Percentiles rank a stretch among this genome's conserved stretches.
phyloP scores from a whole-genome alignment of 2,113 vertebrate genomes.

The Garra rufa region DNA sequence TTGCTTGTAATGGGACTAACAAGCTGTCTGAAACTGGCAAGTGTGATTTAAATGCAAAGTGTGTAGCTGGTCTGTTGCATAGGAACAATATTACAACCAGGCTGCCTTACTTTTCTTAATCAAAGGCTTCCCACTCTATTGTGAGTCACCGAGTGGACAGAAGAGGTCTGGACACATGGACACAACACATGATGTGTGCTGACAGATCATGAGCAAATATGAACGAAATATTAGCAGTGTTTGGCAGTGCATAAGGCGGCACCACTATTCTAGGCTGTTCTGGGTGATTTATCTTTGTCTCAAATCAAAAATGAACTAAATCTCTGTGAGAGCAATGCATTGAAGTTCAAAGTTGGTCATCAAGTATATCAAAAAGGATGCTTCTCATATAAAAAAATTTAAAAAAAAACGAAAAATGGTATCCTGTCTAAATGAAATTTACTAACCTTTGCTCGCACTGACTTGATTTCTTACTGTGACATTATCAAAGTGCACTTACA shows the following conservation, averaged over 20 bases:
- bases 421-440: too few species aligned
- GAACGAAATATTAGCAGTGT: too few species aligned
- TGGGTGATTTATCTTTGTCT: not conserved
- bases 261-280: not conserved
- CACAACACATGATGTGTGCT: not conserved
- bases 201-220: not conserved
- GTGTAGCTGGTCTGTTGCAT: not conserved
- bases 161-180: not conserved
- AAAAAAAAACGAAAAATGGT: too few species aligned
- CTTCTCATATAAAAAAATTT: too few species aligned
- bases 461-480: not conserved
- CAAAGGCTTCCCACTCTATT: not conserved
- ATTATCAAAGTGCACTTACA: not conserved
- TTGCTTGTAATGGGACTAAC: not conserved
- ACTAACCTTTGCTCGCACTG: not conserved
- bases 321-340: not conserved
- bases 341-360: not conserved
- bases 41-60: conserved; percentile 10
- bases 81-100: not conserved
- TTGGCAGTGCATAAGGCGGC: not conserved
- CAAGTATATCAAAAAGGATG: not conserved
- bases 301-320: too few species aligned
- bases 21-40: not conserved
- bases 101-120: conserved; percentile 32
- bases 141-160: conserved; percentile 13